Percentiles rank a stretch among this genome's conserved stretches.
Evolutionary conservation across 2,888 invertebrate genomes (phyloP).

Genomic region (Electrophaes corylata): DNA sequence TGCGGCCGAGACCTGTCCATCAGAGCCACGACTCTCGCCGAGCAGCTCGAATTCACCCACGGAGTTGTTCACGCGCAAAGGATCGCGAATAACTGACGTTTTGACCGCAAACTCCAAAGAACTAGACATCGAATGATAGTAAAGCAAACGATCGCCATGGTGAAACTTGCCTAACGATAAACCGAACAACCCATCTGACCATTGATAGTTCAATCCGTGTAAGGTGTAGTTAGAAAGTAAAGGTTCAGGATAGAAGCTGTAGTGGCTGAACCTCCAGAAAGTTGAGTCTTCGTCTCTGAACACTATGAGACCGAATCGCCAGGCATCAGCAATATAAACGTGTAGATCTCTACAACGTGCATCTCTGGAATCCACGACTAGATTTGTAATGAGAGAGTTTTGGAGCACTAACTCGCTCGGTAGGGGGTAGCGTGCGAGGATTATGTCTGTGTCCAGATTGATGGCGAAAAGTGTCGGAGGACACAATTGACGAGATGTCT

Average conservation of each 20-base stretch:
- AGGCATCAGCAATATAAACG: slow-evolving; percentile 88
- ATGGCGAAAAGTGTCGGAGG: slow-evolving; percentile 90
- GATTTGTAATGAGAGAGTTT: slow-evolving; percentile 88
- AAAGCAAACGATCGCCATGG: slow-evolving; percentile 86
- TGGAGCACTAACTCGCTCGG: slow-evolving; percentile 87
- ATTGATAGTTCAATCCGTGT: slow-evolving; percentile 90
- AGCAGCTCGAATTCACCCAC: slow-evolving; percentile 72
- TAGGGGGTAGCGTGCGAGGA: slow-evolving; percentile 86
- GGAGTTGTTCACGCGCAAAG: slow-evolving; percentile 68
- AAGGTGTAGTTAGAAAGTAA: slow-evolving; percentile 89
- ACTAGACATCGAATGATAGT: slow-evolving; percentile 93
- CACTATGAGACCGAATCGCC: slow-evolving; percentile 86
- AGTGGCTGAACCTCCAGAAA: slow-evolving; percentile 89
- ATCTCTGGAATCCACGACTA: slow-evolving; percentile 86
- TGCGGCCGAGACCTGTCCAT: slow-evolving; percentile 90
- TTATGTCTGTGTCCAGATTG: slow-evolving; percentile 86
- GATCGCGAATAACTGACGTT: slow-evolving; percentile 88
- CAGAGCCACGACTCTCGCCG: slow-evolving; percentile 81
- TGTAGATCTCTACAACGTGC: slow-evolving; percentile 85
- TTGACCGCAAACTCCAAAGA: slow-evolving; percentile 90
- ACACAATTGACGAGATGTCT: slow-evolving; percentile 86
- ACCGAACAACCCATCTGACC: slow-evolving; percentile 92
- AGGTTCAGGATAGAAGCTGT: slow-evolving; percentile 89
- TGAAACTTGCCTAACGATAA: slow-evolving; percentile 86
- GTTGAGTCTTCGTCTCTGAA: slow-evolving; percentile 84